phyloP scores from a whole-genome alignment of 2,797 vertebrate genomes.

The Acanthiza pusilla region DNA sequence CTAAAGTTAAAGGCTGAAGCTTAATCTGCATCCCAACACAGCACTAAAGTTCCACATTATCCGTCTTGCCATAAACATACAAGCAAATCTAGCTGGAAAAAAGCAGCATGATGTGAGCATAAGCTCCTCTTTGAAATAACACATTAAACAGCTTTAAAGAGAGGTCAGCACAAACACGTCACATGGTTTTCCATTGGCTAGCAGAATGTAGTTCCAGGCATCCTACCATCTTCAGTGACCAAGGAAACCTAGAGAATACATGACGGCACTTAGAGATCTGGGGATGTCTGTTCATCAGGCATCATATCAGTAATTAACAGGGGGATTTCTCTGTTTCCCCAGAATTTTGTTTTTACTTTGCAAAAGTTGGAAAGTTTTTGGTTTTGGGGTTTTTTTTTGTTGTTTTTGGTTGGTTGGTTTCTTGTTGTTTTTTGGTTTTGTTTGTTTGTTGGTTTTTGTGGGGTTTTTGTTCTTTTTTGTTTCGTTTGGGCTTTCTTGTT shows the following conservation, averaged over 20 bases:
- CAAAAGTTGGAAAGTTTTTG: neutral
- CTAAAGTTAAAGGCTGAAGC: neutral
- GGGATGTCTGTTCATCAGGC: neutral
- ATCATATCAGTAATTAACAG: neutral
- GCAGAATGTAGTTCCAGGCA: neutral
- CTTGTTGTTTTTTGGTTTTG: too few relatives aligned
- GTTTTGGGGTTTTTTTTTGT: too few relatives aligned
- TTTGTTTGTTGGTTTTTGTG: too few relatives aligned
- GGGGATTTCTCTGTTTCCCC: rapidly evolving
- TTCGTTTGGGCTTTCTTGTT: too few relatives aligned
- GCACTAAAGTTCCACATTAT: neutral
- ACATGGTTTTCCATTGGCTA: neutral
- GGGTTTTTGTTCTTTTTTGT: too few relatives aligned
- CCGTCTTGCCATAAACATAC: neutral
- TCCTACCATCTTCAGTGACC: too few relatives aligned
- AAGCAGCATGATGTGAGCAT: too few relatives aligned
- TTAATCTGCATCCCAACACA: neutral
- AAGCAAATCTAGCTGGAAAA: neutral
- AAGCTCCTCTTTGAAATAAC: neutral
- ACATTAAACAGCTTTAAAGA: neutral
- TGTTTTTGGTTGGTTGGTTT: too few relatives aligned
- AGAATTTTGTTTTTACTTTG: neutral
- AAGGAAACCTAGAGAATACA: neutral
- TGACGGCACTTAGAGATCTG: neutral
- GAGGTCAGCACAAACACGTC: neutral